Conservation (phyloP, 2,888 invertebrate genomes). For the Ecdyonurus torrentis region DNA sequence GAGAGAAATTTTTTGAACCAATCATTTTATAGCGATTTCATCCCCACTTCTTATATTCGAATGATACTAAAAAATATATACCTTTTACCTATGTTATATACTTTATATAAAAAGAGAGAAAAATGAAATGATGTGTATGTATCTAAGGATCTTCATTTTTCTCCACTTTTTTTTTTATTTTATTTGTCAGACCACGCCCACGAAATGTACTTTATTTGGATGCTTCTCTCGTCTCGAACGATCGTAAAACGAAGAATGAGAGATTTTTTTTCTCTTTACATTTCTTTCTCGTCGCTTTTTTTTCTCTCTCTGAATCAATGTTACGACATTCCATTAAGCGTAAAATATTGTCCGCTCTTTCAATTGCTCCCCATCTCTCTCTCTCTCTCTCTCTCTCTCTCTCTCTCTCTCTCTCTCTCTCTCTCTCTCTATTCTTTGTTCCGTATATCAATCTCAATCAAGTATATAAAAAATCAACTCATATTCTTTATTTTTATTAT, state of each 20-base stretch:
- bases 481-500: no score
- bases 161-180: background rate
- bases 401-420: background rate
- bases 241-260: background rate
- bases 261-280: background rate
- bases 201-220: background rate
- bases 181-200: background rate
- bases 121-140: background rate
- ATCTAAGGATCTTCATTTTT: background rate
- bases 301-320: background rate
- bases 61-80: no score
- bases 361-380: background rate
- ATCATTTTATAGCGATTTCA: background rate
- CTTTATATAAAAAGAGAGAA: no score
- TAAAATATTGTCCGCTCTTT: background rate
- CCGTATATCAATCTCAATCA: no score
- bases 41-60: background rate
- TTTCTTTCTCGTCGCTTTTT: background rate
- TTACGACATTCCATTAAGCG: background rate
- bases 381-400: background rate
- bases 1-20: background rate
- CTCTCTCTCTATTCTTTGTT: background rate
- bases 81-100: no score
- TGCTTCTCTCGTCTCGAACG: background rate
- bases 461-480: no score